Evolutionary conservation across 1,140 invertebrate genomes (phyloP).

Genomic region (Belonocnema kinseyi): DNA sequence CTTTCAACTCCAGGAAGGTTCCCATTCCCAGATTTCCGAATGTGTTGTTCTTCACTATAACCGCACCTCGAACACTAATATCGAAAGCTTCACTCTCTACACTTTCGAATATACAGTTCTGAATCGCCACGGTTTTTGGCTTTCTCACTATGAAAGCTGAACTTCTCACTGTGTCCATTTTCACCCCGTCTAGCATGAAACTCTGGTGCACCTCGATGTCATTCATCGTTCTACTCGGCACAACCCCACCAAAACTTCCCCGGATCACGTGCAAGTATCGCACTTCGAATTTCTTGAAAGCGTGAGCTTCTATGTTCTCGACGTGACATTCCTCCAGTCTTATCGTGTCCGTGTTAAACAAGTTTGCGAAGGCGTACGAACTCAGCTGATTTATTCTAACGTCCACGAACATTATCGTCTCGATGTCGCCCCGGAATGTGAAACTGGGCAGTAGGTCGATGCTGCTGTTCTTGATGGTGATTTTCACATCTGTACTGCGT

Average conservation of each 20-base stretch:
- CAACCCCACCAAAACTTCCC: slow-evolving; percentile 73
- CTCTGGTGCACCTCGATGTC: slow-evolving; percentile 82
- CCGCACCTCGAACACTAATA: slow-evolving; percentile 78
- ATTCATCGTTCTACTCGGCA: slow-evolving; percentile 84
- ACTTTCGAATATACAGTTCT: slow-evolving; percentile 78
- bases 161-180: slow-evolving; percentile 68
- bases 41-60: slow-evolving; percentile 81
- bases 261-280: slow-evolving; percentile 78
- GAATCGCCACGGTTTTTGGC: slow-evolving; percentile 78
- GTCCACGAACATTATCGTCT: slow-evolving; percentile 80
- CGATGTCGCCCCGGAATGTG: slow-evolving; percentile 82
- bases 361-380: slow-evolving; percentile 84
- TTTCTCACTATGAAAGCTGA: slow-evolving; percentile 79
- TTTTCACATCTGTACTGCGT: slow-evolving; percentile 55
- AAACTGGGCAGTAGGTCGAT: slow-evolving; percentile 80
- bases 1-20: slow-evolving; percentile 79
- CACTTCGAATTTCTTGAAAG: slow-evolving; percentile 87
- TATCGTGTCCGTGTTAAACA: slow-evolving; percentile 75
- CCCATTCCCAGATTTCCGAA: slow-evolving; percentile 77
- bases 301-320: slow-evolving; percentile 80
- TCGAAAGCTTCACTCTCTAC: slow-evolving; percentile 82
- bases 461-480: slow-evolving; percentile 69
- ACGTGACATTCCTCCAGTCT: slow-evolving; percentile 75
- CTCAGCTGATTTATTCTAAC: slow-evolving; percentile 79
- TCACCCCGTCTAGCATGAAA: slow-evolving; percentile 75